Percentiles rank a stretch among this genome's conserved stretches.
These are phyloP conservation scores for Vesta saturnalis DNA, from an alignment of 2,888 invertebrate genomes.

Conservation along the genomic window DNA sequence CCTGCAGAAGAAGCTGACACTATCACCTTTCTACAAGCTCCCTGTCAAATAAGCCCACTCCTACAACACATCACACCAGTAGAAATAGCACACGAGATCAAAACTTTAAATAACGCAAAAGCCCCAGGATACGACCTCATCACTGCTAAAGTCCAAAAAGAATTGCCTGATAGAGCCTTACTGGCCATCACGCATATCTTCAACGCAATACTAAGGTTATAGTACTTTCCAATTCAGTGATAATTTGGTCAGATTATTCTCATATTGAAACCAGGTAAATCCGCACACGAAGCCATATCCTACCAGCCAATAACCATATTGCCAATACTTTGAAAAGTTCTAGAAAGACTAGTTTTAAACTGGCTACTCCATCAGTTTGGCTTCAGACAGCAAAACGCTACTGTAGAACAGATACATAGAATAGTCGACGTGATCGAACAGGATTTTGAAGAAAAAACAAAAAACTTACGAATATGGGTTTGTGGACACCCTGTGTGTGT, in stretches of 20 bases:
- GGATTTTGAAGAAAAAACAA: background rate
- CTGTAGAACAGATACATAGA: background rate
- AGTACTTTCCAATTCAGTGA: too few species aligned
- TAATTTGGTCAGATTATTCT: constrained; percentile 15
- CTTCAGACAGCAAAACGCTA: background rate
- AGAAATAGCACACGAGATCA: too few species aligned
- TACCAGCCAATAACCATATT: background rate
- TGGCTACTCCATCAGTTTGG: constrained; percentile 15
- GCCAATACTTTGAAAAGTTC: background rate
- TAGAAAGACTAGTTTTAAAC: background rate
- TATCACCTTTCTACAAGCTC: background rate
- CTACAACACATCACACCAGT: background rate
- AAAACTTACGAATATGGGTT: too few species aligned
- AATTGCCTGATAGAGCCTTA: background rate
- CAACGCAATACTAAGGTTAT: constrained; percentile 14
- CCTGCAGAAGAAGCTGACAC: background rate
- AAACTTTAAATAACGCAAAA: too few species aligned
- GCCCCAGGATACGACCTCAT: constrained; percentile 4
- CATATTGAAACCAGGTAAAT: background rate
- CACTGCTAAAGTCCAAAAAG: background rate
- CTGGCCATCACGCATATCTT: constrained; percentile 3
- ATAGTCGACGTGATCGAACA: background rate
- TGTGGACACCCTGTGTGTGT: too few species aligned
- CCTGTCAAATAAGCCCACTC: too few species aligned
- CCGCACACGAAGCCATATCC: background rate